Evolutionary conservation across 2,888 invertebrate genomes (phyloP), one percentile per base, ranked within the genome.

Genomic region (Eupithecia insigniata): DNA sequence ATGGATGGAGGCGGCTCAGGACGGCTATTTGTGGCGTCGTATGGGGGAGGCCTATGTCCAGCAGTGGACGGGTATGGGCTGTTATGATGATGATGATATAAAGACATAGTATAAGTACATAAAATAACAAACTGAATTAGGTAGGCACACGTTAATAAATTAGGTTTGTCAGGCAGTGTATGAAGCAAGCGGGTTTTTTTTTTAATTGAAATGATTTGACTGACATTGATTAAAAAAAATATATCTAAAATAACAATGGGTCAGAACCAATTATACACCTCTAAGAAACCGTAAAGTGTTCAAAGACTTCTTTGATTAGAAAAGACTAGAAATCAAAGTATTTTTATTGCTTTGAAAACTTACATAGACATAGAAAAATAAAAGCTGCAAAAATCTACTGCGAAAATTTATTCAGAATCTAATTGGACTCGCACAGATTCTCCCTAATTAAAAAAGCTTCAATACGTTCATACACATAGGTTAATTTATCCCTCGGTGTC

Each of bases 401-500:
- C n/a, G n/a, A 46, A 46, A 39, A 39, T 39, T 5, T 39, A 18
- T 36, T 36, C 12, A 2, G 12, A 36, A 36, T 43, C 18, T n/a
- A 18, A 22, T 46, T 22, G 1, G 2, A 46, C 26, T 6, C 1
- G 5, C 12, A 58, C 16, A 58, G 6, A 28, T 28, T 28, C 2
- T 32, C 32, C 34, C 2, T 30, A 12, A 62, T 62, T 34, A 34
- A 62, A 34, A 62, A 34, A 64, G 6, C 58, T 26, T 71, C 69
- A 69, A 68, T 66, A 62, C 36, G 30, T 60, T 65, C 55, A 64
- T 32, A 43, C 71, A 69, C 66, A 71, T 60, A 60, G 10, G 30
- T 71, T 67, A 58, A 67, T 60, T 51, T 60, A 73, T 70, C 71
- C 75, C 73, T 58, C 70, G 67, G 67, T 66, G 74, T 51, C 74